Percentiles rank a stretch among this genome's conserved stretches.
These are phyloP conservation scores for Allolobophora icterica DNA, from an alignment of 2,888 invertebrate species.

Conservation along the genomic window DNA sequence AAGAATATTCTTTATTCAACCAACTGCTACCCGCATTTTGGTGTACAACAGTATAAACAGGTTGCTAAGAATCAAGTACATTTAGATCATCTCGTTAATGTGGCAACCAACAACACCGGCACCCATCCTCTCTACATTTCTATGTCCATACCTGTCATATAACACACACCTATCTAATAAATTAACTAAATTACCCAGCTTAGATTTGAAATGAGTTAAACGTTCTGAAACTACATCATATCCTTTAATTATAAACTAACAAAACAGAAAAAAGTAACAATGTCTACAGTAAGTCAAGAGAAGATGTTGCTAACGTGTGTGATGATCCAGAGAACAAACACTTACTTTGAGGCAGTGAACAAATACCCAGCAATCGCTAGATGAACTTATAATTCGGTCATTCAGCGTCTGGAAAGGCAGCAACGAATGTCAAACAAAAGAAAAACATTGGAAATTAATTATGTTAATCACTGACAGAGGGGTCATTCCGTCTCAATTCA, in stretches of 20 bases:
- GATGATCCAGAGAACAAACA: neutral
- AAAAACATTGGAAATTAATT: neutral
- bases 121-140: too few species aligned
- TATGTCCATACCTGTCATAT: too few species aligned
- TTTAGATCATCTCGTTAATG: too few species aligned
- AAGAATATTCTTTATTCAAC: too few species aligned
- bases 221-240: neutral
- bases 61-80: too few species aligned
- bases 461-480: neutral
- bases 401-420: neutral
- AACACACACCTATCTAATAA: neutral
- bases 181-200: neutral
- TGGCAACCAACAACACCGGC: too few species aligned
- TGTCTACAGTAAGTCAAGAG: too few species aligned
- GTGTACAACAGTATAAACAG: too few species aligned
- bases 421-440: neutral
- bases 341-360: conserved; percentile 4
- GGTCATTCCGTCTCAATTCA: too few species aligned
- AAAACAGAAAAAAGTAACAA: too few species aligned
- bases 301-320: too few species aligned
- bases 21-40: too few species aligned
- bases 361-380: neutral
- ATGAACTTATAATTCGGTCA: neutral
- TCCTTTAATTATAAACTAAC: neutral
- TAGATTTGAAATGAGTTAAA: neutral